Conservation (phyloP, 2,113 vertebrate genomes). For the Propithecus coquereli region DNA sequence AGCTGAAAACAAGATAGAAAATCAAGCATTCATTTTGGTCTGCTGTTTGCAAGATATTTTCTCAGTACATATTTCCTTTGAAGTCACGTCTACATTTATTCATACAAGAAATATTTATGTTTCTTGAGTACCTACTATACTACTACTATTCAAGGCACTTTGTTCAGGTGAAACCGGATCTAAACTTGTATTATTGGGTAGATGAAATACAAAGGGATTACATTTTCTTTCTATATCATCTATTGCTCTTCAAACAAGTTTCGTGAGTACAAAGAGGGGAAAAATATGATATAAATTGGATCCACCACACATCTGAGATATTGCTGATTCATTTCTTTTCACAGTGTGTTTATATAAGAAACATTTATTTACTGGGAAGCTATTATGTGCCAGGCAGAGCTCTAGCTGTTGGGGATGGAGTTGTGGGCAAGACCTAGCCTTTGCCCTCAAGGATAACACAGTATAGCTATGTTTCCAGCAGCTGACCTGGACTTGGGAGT, state of each 20-base stretch:
- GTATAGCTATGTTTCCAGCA: neutral
- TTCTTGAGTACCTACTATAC: neutral
- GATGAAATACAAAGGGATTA: neutral
- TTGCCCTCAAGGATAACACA: neutral
- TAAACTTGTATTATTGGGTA: neutral
- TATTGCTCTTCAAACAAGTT: neutral
- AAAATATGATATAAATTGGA: neutral
- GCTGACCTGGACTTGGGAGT: neutral
- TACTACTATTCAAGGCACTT: neutral
- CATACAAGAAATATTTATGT: neutral
- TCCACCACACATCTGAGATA: neutral
- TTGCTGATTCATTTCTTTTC: neutral
- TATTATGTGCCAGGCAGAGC: neutral
- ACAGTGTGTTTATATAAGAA: neutral
- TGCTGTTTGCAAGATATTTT: neutral
- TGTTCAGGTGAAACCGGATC: neutral
- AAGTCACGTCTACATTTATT: neutral
- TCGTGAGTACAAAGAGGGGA: neutral
- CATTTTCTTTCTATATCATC: neutral
- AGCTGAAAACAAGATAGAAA: conserved; percentile 61
- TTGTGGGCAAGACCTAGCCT: neutral
- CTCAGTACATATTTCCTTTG: neutral
- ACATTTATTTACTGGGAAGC: neutral
- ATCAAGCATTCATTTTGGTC: conserved; percentile 11
- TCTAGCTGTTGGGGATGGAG: neutral